Evolutionary conservation across 2,797 vertebrate species (phyloP).

Genomic region (Pseudochirops corinnae): DNA sequence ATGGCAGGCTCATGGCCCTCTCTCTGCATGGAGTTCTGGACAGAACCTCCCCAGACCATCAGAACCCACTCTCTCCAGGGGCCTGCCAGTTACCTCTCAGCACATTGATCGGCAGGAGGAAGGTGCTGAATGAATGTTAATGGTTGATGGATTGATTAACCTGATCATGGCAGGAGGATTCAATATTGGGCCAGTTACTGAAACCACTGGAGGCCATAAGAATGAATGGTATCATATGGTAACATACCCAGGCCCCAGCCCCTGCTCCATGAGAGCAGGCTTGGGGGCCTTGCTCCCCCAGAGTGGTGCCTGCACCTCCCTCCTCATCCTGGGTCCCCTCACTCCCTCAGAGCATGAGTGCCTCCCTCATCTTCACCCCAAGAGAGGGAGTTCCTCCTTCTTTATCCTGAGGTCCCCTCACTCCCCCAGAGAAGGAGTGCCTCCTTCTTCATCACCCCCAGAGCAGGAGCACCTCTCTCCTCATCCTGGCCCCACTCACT

Average conservation of each 20-base stretch:
- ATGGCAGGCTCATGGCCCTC: background rate
- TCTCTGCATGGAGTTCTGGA: background rate
- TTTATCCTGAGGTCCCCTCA: background rate
- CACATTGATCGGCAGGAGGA: background rate
- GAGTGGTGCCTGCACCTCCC: background rate
- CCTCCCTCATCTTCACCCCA: no score
- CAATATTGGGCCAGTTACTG: background rate
- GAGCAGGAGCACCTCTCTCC: no score
- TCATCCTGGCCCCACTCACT: no score
- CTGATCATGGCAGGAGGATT: background rate
- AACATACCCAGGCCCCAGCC: background rate
- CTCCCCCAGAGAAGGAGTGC: no score
- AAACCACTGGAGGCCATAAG: background rate
- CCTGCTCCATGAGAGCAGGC: background rate
- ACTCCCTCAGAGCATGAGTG: no score
- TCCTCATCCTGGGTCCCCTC: no score
- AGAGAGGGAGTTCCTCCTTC: no score
- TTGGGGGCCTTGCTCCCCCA: background rate
- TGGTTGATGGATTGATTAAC: background rate
- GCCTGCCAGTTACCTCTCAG: background rate
- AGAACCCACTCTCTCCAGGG: background rate
- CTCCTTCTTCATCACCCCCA: no score
- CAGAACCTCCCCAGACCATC: background rate
- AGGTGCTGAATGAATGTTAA: background rate
- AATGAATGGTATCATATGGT: background rate